Evolutionary conservation across 1,140 invertebrate species (phyloP), one percentile per base, ranked within the genome.

Genomic region (Drosophila kepulauana): DNA sequence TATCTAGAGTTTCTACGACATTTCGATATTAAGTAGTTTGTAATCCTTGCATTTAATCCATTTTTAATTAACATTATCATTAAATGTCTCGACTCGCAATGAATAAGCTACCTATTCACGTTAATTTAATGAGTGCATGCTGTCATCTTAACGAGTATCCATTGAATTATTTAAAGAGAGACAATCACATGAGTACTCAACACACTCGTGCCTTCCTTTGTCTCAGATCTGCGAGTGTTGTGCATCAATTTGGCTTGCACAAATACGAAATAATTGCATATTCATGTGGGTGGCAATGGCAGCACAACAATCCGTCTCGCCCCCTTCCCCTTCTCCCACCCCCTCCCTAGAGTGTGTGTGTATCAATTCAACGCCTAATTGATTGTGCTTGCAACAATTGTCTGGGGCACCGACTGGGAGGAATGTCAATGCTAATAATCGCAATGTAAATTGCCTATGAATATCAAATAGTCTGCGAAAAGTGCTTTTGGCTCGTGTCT

Each of bases 341-440:
- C 8, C 0, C 35, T 10, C 10, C 8, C 35, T 38, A 7, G 33
- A 7, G 28, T 35, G 49, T 56, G 15, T 46, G 45, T 6, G 68
- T 74, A 75, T 75, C 71, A 79, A 71, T 73, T 75, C 54, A 70
- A 78, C 68, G 79, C 65, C 84, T 87, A 87, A 87, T 87, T 88
- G 84, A 87, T 87, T 88, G 76, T 88, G 80, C 77, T 74, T 88
- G 54, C 54, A 57, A 61, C 82, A 87, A 87, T 87, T 88, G 84
- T 88, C 82, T 87, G 79, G 84, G 84, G 38, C 64, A 63, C 51
- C 71, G 75, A 43, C 81, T 67, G 73, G 75, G 72, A 72, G 73
- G 84, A 87, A 87, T 87, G 84, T 80, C 82, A 88, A 87, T 87
- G 82, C 77, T 87, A 87, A 87, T 87, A 87, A 87, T 86, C 77